phyloP scores from a whole-genome alignment of 2,888 invertebrate species.

The Cantharis flavilabris region DNA sequence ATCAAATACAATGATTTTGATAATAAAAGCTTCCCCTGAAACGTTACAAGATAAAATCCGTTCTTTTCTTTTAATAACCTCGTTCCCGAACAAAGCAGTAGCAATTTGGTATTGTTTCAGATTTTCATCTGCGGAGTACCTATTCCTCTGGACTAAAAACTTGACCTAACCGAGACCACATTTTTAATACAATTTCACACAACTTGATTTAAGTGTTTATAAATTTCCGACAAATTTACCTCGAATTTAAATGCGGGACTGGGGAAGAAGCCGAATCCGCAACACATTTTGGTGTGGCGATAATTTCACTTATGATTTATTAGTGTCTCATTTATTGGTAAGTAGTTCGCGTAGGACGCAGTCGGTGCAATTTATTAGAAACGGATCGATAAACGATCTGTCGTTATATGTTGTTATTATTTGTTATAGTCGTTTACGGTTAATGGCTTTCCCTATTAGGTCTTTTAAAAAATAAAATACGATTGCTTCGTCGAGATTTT shows the following conservation, averaged over 20 bases:
- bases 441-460: conserved; percentile 23
- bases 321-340: background rate
- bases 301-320: background rate
- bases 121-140: background rate
- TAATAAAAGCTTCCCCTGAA: background rate
- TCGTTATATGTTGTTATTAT: conserved; percentile 24
- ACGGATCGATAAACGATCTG: conserved; percentile 22
- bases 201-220: background rate
- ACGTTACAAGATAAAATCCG: background rate
- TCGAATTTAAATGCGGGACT: background rate
- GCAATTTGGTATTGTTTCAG: background rate
- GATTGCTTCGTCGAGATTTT: conserved; percentile 12
- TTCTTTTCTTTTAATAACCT: background rate
- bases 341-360: background rate
- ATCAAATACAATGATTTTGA: background rate
- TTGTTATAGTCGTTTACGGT: conserved; percentile 27
- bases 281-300: background rate
- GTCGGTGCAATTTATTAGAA: conserved; percentile 24
- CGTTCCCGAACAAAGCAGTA: background rate
- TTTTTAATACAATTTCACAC: background rate
- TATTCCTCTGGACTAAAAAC: too few species aligned
- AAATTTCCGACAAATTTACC: background rate
- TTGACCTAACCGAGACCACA: background rate
- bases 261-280: background rate
- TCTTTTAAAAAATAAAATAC: conserved; percentile 22